Base-by-base conservation (phyloP, 1,140 invertebrate genomes). In the Zophobas morio region DNA sequence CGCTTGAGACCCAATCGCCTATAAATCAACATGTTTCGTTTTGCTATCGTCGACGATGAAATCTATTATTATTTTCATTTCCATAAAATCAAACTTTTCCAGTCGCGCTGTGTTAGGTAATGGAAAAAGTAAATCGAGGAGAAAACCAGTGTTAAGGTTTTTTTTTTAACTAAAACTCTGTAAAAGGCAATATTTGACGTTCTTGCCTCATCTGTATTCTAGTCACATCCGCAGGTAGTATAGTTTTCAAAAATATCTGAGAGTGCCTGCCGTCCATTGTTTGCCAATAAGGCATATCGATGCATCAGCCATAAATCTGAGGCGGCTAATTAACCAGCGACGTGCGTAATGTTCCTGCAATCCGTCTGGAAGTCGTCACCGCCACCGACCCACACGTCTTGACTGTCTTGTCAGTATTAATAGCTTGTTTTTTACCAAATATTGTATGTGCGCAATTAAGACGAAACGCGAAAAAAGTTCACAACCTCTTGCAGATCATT, bases 271-370 rank as follows among this genome's bases (percentile, higher is more conserved):
- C 73, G 73, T 60, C 73, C 73, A 75, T 75, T 75, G 73, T 75
- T 63, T 56, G 73, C 73, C 73, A 75, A 63, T 75, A 75, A 75
- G 73, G 73, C 73, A 75, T 75, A 75, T 74, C 73, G 73, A 75
- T 47, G 73, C 73, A 75, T 75, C 73, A 75, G 73, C 73, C 40
- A 75, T 75, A 75, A 75, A 75, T 75, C 73, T 75, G 46, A 6
- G 32, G 49, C 71, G 53, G 56, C 57, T 74, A 74, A 74, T 78
- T 73, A 74, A 73, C 57, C 76, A 53, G 42, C 20, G 51, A 77
- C 63, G 70, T 70, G 66, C 53, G 66, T 71, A 76, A 57, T 77
- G 60, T 73, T 53, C 35, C 60, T 66, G 42, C 40, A 75, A 72
- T 78, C 63, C 75, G 37, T 76, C 63, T 53, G 35, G 71, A 54